Percentiles rank a stretch among this genome's conserved stretches.
phyloP scores from a whole-genome alignment of 2,888 invertebrate genomes.

The Periphyllus acericola region DNA sequence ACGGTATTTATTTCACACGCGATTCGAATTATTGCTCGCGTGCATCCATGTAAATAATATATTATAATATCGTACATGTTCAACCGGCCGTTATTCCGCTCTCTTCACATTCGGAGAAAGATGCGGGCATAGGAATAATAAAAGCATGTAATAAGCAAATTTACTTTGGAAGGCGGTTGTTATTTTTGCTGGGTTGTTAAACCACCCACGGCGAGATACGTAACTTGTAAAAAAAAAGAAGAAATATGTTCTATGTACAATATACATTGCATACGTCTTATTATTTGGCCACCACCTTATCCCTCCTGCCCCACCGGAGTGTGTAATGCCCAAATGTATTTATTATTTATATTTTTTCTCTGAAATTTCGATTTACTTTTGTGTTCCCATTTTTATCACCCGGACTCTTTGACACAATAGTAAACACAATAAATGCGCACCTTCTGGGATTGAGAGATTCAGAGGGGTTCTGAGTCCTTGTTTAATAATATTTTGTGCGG shows the following conservation, averaged over 20 bases:
- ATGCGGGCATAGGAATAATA: conserved; percentile 7
- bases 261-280: conserved; percentile 25
- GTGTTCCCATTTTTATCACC: conserved; percentile 58
- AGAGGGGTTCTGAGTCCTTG: conserved; percentile 23
- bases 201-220: conserved; percentile 10
- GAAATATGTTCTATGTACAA: neutral
- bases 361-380: conserved; percentile 55
- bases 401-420: conserved; percentile 41
- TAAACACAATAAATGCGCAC: conserved; percentile 49
- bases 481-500: conserved; percentile 61
- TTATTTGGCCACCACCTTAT: conserved; percentile 26
- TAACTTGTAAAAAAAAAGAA: neutral
- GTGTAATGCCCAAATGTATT: conserved; percentile 43
- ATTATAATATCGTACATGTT: neutral
- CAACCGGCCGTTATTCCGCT: neutral
- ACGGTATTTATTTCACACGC: neutral
- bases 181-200: conserved; percentile 21
- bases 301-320: neutral
- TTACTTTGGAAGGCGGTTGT: neutral
- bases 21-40: neutral
- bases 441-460: conserved; percentile 60
- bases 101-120: conserved; percentile 1
- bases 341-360: conserved; percentile 45
- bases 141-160: conserved; percentile 31
- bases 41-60: neutral